Evolutionary conservation across 2,113 vertebrate species (phyloP), one percentile per base, ranked within the genome.

Genomic region (Glareola pratincola): DNA sequence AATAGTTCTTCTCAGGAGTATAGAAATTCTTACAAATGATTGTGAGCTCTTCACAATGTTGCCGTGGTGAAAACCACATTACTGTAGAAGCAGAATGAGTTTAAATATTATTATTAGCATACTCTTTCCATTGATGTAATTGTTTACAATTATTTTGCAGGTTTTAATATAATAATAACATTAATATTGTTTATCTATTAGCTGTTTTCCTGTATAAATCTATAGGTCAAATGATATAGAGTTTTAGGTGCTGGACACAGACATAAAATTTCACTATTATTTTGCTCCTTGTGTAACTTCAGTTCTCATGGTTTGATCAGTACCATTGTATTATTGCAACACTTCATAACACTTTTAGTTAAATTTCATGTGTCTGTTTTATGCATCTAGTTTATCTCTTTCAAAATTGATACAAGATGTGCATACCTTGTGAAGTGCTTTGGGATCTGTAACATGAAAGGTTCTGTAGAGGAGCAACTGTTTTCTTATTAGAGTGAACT

Each of bases 401-500:
- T 90, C 50, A 36, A 90, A 94, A 93, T 68, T 92, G 66, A 87
- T 85, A 79, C 3, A 14, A 93, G 82, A 72, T 34, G 54, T 32
- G 6, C 47, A 48, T 85, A 48, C 66, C 54, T 89, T 94, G 41
- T 75, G 74, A 94, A 94, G n/a, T 83, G 43, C 81, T 93, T 57
- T 80, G 77, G 83, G 62, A 89, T 94, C 66, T 77, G 20, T 68
- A 75, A 95, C 76, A 74, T 75, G 78, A 95, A 94, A 93, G 43
- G 8, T 80, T 91, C 88, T 93, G 47, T 66, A 89, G n/a, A 95
- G 59, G 62, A 95, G 79, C 50, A 85, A 88, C 88, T 82, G 79
- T 93, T 96, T 96, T 94, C 94, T 88, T 95, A 57, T 88, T 92
- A 82, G 68, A 84, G 22, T 80, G 83, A 93, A 57, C 75, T 50